Evolutionary conservation across 2,797 vertebrate species (phyloP).

Genomic region (Gymnothorax javanicus): DNA sequence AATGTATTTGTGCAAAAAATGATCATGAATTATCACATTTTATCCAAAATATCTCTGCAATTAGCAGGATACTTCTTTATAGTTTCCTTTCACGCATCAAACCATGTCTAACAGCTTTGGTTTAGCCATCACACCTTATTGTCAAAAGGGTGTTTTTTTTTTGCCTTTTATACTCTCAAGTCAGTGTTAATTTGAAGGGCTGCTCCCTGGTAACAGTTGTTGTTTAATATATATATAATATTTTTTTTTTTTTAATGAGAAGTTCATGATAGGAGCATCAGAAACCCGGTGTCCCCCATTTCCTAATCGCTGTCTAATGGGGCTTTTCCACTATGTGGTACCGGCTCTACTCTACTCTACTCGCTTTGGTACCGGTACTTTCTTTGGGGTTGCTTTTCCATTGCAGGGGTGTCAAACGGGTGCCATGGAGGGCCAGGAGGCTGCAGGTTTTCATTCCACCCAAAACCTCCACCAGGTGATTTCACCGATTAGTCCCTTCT

Average conservation of each 20-base stretch:
- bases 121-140: neutral
- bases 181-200: neutral
- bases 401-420: too few relatives aligned
- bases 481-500: too few relatives aligned
- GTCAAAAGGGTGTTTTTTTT: neutral
- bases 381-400: too few relatives aligned
- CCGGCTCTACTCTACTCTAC: too few relatives aligned
- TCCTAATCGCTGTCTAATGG: neutral
- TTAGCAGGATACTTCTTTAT: neutral
- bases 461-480: too few relatives aligned
- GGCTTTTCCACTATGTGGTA: too few relatives aligned
- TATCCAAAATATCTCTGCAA: neutral
- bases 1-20: neutral
- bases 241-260: neutral
- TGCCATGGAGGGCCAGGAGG: too few relatives aligned
- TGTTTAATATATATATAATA: neutral
- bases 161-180: neutral
- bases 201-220: neutral
- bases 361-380: too few relatives aligned
- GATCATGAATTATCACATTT: neutral
- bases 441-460: too few relatives aligned
- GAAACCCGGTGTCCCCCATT: too few relatives aligned
- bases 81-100: neutral
- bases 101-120: neutral
- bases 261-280: neutral